Base-by-base conservation (phyloP, 2,888 invertebrate genomes). In the Horisme vitalbata region DNA sequence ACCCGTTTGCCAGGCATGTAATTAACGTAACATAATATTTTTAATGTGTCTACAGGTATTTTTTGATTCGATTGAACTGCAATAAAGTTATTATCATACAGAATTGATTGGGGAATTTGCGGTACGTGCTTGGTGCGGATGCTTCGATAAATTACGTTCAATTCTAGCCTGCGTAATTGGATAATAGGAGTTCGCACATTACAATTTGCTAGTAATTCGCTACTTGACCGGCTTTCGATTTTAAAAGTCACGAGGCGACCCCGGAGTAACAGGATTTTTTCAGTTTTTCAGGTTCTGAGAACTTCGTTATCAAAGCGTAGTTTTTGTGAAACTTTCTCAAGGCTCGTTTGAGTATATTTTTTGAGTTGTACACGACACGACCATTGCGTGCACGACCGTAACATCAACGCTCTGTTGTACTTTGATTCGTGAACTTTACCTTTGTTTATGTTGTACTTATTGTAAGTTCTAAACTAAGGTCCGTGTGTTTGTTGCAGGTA, bases 211-310 rank as follows among this genome's bases (percentile, higher is more conserved):
- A 54, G 43, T 48, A 28, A 47, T 34, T 23, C 28, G 34, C 33
- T 33, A 28, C 32, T 49, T 68, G 65, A 56, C 60, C 63, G 66
- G 66, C 75, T 78, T 79, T 79, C 75, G 69, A 68, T 78, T 75
- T 72, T 74, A 62, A 55, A 65, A 55, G 58, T 64, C 61, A 49
- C 45, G 52, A 14, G n/a, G n/a, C 13, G 13, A 2, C 3, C 10
- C 9, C 9, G 10, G 3, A 26, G 3, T 23, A 26, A 28, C 6
- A 28, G 9, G 7, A 28, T n/a, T n/a, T n/a, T n/a, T n/a, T 2
- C 1, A 12, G 8, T 8, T 13, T 13, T 10, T 27, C 27, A 27
- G 26, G 10, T 26, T 18, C 18, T 9, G 9, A n/a, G 26, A 9
- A 23, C 23, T 23, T 23, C 23, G 26, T 11, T 26, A 26, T 5